These are phyloP conservation scores for Loripinus fragilis DNA, from an alignment of 2,888 invertebrate genomes.

Conservation along the genomic window DNA sequence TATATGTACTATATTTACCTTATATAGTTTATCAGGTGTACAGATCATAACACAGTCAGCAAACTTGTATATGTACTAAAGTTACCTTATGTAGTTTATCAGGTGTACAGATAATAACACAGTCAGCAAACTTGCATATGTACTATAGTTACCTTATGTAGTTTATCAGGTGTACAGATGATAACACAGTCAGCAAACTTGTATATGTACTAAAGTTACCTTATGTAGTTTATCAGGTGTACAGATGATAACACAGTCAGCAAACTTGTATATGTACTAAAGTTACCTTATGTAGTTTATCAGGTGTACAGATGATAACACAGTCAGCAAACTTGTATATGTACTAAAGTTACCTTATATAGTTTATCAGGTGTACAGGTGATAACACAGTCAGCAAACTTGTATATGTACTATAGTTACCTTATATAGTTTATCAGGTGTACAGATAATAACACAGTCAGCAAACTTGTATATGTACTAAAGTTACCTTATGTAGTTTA, in stretches of 20 bases:
- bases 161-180: slow-evolving; percentile 81
- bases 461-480: no score
- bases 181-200: slow-evolving; percentile 83
- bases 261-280: no score
- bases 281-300: slow-evolving; percentile 78
- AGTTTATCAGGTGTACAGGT: slow-evolving; percentile 81
- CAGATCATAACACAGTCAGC: slow-evolving; percentile 83
- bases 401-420: no score
- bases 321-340: slow-evolving; percentile 83
- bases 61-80: no score
- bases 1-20: no score
- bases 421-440: slow-evolving; percentile 82
- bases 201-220: no score
- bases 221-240: slow-evolving; percentile 82
- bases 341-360: slow-evolving; percentile 78
- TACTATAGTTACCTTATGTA: slow-evolving; percentile 79
- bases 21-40: slow-evolving; percentile 81
- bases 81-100: slow-evolving; percentile 80
- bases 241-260: slow-evolving; percentile 82
- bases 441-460: slow-evolving; percentile 82
- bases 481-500: slow-evolving; percentile 76
- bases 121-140: slow-evolving; percentile 83
- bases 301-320: slow-evolving; percentile 82
- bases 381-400: slow-evolving; percentile 83
- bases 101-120: slow-evolving; percentile 82